These are phyloP conservation scores for Drosophila barbarae DNA, from an alignment of 2,888 invertebrate genomes.

Conservation along the genomic window DNA sequence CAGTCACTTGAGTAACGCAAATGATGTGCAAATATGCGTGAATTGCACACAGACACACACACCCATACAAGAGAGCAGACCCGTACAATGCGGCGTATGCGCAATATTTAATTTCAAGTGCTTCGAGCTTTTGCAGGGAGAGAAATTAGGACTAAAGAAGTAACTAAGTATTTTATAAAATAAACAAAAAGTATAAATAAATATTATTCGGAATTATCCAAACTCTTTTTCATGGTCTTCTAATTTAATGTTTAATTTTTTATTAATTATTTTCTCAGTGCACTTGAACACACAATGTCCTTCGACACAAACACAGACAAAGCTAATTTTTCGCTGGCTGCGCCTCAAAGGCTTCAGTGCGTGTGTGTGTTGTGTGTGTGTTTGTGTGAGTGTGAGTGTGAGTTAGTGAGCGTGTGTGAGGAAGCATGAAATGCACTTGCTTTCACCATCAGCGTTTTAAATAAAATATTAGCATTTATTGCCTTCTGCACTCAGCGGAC, in stretches of 20 bases:
- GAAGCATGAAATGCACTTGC: slow-evolving; percentile 42
- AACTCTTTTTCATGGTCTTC: too few relatives aligned
- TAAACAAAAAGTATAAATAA: too few relatives aligned
- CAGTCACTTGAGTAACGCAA: slow-evolving; percentile 45
- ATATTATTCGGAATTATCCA: too few relatives aligned
- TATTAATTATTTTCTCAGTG: not conserved
- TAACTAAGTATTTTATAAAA: not conserved
- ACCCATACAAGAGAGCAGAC: not conserved
- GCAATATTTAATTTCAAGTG: slow-evolving; percentile 60
- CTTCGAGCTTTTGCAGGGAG: slow-evolving; percentile 29
- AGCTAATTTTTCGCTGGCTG: slow-evolving; percentile 40
- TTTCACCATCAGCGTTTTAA: slow-evolving; percentile 56
- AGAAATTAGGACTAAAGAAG: not conserved
- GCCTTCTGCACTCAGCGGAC: slow-evolving; percentile 61
- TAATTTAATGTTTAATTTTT: too few relatives aligned
- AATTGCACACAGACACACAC: slow-evolving; percentile 20
- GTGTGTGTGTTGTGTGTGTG: slow-evolving; percentile 6
- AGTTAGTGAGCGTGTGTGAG: slow-evolving; percentile 10
- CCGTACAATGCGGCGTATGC: slow-evolving; percentile 53
- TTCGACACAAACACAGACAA: slow-evolving; percentile 21
- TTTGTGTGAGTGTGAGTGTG: slow-evolving; percentile 1
- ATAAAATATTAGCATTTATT: slow-evolving; percentile 71
- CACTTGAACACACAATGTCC: slow-evolving; percentile 4
- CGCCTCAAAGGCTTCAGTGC: slow-evolving; percentile 18
- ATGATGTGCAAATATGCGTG: slow-evolving; percentile 62